Percentiles rank a stretch among this genome's conserved stretches.
phyloP scores from a whole-genome alignment of 2,113 vertebrate genomes.

The Peromyscus maniculatus region DNA sequence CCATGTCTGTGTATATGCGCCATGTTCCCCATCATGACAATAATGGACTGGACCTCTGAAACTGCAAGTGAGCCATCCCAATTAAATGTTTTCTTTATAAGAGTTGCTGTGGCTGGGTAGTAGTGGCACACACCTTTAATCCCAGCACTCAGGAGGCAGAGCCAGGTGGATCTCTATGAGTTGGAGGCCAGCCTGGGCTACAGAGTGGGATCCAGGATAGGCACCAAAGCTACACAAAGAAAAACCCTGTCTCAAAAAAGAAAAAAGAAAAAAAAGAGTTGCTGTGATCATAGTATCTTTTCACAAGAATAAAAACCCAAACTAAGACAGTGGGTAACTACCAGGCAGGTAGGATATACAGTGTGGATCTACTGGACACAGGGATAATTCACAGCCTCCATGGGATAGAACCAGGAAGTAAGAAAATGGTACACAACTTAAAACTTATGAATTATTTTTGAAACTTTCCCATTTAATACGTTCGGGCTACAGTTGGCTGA shows the following conservation, averaged over 20 bases:
- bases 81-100: background rate
- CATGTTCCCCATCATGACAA: background rate
- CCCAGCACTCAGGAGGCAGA: too few relatives aligned
- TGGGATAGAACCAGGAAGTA: background rate
- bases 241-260: too few relatives aligned
- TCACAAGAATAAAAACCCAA: background rate
- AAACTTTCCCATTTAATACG: background rate
- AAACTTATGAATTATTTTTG: background rate
- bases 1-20: background rate
- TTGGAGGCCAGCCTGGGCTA: too few relatives aligned
- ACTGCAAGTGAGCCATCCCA: background rate
- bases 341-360: background rate
- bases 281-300: background rate
- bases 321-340: background rate
- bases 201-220: too few relatives aligned
- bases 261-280: background rate
- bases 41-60: background rate
- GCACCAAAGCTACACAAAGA: too few relatives aligned
- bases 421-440: background rate
- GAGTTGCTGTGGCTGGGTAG: background rate
- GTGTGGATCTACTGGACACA: too few relatives aligned
- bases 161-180: too few relatives aligned
- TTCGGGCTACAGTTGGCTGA: background rate
- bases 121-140: too few relatives aligned
- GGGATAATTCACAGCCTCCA: background rate